These are phyloP conservation scores for Lottia scabra DNA, from an alignment of 2,888 invertebrate genomes.

Conservation along the genomic window DNA sequence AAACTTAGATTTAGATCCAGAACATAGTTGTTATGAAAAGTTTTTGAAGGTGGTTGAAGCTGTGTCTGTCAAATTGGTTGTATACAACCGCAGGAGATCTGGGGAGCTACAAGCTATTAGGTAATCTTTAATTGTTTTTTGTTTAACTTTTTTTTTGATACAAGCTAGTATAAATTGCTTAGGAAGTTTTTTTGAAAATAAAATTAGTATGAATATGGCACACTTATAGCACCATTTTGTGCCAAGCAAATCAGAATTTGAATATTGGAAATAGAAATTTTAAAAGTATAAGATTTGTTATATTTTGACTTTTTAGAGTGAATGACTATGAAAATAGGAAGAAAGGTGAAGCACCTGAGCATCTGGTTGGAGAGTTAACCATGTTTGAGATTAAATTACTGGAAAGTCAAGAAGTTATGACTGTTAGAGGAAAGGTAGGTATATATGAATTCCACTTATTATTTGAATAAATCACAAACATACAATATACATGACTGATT, in stretches of 20 bases:
- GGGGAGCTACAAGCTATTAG: background rate
- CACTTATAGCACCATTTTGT: too few species aligned
- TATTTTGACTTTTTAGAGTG: background rate
- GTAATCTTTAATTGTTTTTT: background rate
- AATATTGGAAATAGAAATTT: too few species aligned
- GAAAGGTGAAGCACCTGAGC: background rate
- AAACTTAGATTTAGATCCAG: too few species aligned
- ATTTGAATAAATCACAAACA: background rate
- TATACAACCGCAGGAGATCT: background rate
- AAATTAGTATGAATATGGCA: too few species aligned
- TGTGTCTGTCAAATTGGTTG: background rate
- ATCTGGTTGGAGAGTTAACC: background rate
- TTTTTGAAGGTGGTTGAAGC: too few species aligned
- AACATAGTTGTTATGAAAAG: too few species aligned
- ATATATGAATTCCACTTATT: background rate
- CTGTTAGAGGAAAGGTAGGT: conserved; percentile 1
- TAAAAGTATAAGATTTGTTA: too few species aligned
- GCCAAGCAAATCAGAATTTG: too few species aligned
- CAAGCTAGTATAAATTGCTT: too few species aligned
- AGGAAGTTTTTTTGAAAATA: too few species aligned
- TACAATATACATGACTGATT: too few species aligned
- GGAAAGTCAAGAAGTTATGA: background rate
- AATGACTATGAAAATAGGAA: background rate
- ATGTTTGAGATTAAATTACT: background rate
- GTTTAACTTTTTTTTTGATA: too few species aligned